Evolutionary conservation across 2,113 vertebrate species (phyloP).

Genomic region (Corythoichthys haematopterus): DNA sequence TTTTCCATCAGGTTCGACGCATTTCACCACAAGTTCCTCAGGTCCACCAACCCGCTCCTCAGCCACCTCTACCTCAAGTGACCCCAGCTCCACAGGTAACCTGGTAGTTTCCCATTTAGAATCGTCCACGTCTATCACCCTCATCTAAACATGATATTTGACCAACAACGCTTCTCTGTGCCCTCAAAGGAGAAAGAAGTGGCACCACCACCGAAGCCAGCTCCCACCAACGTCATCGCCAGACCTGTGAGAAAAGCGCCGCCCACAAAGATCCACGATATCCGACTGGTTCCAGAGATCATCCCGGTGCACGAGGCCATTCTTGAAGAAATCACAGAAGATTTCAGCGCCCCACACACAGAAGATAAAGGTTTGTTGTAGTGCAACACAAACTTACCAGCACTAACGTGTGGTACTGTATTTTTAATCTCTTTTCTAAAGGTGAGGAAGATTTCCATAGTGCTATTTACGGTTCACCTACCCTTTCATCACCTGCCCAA

Average conservation of each 20-base stretch:
- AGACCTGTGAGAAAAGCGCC: slow-evolving; percentile 62
- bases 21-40: slow-evolving; percentile 33
- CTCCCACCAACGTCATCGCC: slow-evolving; percentile 42
- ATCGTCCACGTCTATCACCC: too few relatives aligned
- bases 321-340: slow-evolving; percentile 55
- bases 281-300: slow-evolving; percentile 57
- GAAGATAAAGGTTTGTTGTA: slow-evolving; percentile 49
- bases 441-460: slow-evolving; percentile 68
- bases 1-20: slow-evolving; percentile 31
- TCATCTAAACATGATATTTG: too few relatives aligned
- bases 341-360: slow-evolving; percentile 47
- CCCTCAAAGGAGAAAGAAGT: slow-evolving; percentile 45
- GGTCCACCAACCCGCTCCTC: slow-evolving; percentile 23
- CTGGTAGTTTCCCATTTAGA: neutral
- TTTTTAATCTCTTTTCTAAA: slow-evolving; percentile 21
- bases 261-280: slow-evolving; percentile 45
- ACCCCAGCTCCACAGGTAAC: slow-evolving; percentile 39
- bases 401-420: neutral
- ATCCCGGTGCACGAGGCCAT: slow-evolving; percentile 57
- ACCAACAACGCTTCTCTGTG: neutral
- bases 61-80: slow-evolving; percentile 34
- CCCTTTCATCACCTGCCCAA: slow-evolving; percentile 49
- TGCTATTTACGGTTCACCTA: slow-evolving; percentile 61
- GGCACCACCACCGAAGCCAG: slow-evolving; percentile 38
- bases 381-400: neutral